phyloP scores from a whole-genome alignment of 2,888 invertebrate genomes.

The Dynastes grantii region DNA sequence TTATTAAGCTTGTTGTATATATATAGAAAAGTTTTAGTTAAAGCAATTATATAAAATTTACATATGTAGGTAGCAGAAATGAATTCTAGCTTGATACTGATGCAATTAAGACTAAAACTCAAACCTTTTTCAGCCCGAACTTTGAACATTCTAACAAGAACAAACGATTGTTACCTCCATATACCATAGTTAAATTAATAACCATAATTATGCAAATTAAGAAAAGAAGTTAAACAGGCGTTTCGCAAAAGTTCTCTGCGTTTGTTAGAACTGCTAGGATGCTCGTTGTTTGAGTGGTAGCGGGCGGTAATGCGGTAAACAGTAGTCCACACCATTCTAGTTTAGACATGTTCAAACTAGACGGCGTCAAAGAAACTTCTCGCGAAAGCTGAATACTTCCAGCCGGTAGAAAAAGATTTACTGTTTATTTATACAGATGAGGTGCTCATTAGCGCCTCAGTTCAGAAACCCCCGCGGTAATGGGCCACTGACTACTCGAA shows the following conservation, averaged over 20 bases:
- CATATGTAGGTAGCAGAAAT: no score
- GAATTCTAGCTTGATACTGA: no score
- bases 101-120: no score
- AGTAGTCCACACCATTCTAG: background rate
- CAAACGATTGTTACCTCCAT: background rate
- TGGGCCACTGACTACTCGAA: slow-evolving; percentile 32
- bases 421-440: slow-evolving; percentile 62
- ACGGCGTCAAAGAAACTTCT: slow-evolving; percentile 44
- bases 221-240: slow-evolving; percentile 15
- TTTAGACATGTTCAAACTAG: slow-evolving; percentile 14
- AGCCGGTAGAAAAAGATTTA: slow-evolving; percentile 57
- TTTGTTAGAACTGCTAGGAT: background rate
- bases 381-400: slow-evolving; percentile 22
- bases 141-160: background rate
- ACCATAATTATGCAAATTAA: slow-evolving; percentile 24
- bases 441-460: slow-evolving; percentile 59
- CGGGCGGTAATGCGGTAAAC: background rate
- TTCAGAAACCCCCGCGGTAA: slow-evolving; percentile 5
- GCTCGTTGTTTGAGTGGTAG: background rate
- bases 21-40: no score
- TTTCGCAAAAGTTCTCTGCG: slow-evolving; percentile 2
- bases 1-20: no score
- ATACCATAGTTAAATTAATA: slow-evolving; percentile 11
- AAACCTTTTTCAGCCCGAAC: background rate
- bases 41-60: no score